Conservation (phyloP, 2,888 invertebrate genomes). For the Synanthedon myopaeformis region DNA sequence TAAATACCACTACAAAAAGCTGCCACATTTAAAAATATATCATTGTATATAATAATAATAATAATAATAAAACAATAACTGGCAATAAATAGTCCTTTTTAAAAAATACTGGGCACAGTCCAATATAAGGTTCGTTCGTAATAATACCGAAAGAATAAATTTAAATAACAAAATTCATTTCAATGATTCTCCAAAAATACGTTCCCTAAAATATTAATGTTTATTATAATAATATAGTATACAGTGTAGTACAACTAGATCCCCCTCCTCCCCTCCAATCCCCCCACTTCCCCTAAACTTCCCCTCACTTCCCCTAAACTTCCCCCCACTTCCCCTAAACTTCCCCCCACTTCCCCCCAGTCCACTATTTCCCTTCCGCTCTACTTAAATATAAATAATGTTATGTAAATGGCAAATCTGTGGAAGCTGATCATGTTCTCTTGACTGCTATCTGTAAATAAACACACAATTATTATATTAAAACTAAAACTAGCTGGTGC, state of each 20-base stretch:
- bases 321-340: neutral
- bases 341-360: no score
- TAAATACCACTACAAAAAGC: conserved; percentile 31
- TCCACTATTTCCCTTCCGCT: conserved; percentile 12
- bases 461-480: conserved; percentile 27
- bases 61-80: conserved; percentile 7
- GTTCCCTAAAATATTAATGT: conserved; percentile 34
- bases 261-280: conserved; percentile 17
- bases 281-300: no score
- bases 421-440: conserved; percentile 38
- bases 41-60: neutral
- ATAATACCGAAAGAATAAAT: conserved; percentile 48
- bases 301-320: no score
- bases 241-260: conserved; percentile 52
- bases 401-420: conserved; percentile 59
- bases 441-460: no score
- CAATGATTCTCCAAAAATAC: conserved; percentile 52
- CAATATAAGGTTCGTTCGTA: conserved; percentile 22
- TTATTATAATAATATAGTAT: conserved; percentile 35
- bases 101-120: conserved; percentile 50
- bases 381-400: conserved; percentile 27
- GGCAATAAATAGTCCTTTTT: conserved; percentile 11
- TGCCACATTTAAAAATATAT: conserved; percentile 17
- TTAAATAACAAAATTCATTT: conserved; percentile 35
- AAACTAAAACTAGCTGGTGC: no score